Evolutionary conservation across 37 sponge, comb jelly and placozoan species (phyloP).

Genomic region (Beroe forskalii): DNA sequence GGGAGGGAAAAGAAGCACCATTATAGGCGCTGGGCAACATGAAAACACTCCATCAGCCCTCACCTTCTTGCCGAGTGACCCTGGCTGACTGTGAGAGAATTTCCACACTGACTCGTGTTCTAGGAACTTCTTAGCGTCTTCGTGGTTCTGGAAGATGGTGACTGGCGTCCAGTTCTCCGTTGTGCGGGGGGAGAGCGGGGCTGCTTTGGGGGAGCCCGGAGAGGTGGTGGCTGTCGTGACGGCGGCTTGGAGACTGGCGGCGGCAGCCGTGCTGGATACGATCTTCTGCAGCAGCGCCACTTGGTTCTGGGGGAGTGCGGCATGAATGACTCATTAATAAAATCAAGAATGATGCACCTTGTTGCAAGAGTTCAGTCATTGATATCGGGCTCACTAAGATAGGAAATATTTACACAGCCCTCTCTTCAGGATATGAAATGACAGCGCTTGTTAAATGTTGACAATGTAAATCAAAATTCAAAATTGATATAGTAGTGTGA

Average conservation of each 20-base stretch:
- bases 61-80: background rate
- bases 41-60: too few relatives aligned
- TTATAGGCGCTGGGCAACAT: too few relatives aligned
- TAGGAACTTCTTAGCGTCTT: background rate
- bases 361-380: too few relatives aligned
- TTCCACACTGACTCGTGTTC: constrained; percentile 1
- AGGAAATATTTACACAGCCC: too few relatives aligned
- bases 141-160: constrained; percentile 9
- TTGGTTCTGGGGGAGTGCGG: background rate
- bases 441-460: too few relatives aligned
- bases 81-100: background rate
- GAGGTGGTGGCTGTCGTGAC: background rate
- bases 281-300: constrained; percentile 14
- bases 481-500: too few relatives aligned
- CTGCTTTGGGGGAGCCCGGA: background rate
- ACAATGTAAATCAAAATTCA: too few relatives aligned
- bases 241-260: too few relatives aligned
- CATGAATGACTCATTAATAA: background rate
- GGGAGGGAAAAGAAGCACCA: too few relatives aligned
- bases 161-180: background rate
- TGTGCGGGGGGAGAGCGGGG: background rate
- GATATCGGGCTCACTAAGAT: too few relatives aligned
- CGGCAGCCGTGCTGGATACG: background rate
- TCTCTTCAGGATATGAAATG: too few relatives aligned
- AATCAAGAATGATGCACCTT: too few relatives aligned